Percentiles rank a stretch among this genome's conserved stretches.
These are phyloP conservation scores for Tenebrio molitor DNA, from an alignment of 1,140 invertebrate genomes.

Conservation along the genomic window DNA sequence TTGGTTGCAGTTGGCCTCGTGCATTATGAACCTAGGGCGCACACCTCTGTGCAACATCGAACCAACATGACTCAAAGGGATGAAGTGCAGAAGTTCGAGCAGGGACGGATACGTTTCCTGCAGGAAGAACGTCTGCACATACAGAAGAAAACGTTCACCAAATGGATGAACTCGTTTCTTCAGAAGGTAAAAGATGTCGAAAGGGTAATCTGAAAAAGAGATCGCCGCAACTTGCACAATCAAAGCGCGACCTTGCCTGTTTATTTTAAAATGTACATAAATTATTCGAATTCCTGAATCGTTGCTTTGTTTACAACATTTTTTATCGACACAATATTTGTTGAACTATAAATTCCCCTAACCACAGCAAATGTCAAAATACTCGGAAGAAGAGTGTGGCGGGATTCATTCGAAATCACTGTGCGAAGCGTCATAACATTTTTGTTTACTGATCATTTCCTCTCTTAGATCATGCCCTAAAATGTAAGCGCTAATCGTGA, in stretches of 20 bases:
- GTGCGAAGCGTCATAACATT: too few relatives aligned
- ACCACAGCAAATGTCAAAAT: too few relatives aligned
- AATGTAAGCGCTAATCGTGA: too few relatives aligned
- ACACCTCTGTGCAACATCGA: conserved; percentile 64
- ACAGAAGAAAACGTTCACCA: conserved; percentile 99
- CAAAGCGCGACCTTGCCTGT: too few relatives aligned
- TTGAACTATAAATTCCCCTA: too few relatives aligned
- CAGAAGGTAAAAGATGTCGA: conserved; percentile 80
- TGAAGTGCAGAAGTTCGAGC: conserved; percentile 95
- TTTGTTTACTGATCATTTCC: too few relatives aligned
- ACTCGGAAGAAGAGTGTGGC: too few relatives aligned
- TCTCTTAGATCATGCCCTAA: too few relatives aligned
- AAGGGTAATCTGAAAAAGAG: background rate
- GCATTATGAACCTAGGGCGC: conserved; percentile 62
- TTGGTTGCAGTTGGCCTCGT: conserved; percentile 61
- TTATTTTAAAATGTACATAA: background rate
- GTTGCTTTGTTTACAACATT: conserved; percentile 1
- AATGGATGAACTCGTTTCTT: conserved; percentile 99
- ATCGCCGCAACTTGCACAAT: too few relatives aligned
- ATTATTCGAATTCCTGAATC: background rate
- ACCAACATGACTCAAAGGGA: conserved; percentile 90
- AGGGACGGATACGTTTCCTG: conserved; percentile 94
- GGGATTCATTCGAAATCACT: too few relatives aligned
- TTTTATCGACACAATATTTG: too few relatives aligned
- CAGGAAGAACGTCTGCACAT: conserved; percentile 98